Evolutionary conservation across 2,113 vertebrate genomes (phyloP), one percentile per base, ranked within the genome.

Genomic region (Stigmatopora argus): DNA sequence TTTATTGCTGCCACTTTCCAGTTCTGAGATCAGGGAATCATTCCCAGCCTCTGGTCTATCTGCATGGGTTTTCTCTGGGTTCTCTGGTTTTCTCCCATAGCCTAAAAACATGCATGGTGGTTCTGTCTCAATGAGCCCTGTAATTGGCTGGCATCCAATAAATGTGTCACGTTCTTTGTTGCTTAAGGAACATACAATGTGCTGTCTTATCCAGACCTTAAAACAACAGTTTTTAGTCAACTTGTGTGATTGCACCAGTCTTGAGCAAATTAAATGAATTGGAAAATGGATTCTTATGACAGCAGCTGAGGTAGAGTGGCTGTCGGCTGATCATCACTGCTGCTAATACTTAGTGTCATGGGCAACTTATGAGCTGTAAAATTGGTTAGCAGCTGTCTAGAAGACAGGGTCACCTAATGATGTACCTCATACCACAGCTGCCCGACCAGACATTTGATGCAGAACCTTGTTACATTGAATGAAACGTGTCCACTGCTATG

Each of bases 261-360:
- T 77, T 72, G 84, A 78, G 38, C 31, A 72, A 56, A 69, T 73
- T 77, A 68, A 79, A 80, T 74, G 71, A 70, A 77, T 82, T 7
- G 57, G 75, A 85, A 74, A 81, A 67, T 53, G 81, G 73, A 67
- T 67, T 83, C 74, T 66, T 84, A 79, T 80, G 76, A 83, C 67
- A 48, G 72, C 35, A 9, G 48, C 5, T 9, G 72, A 8, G 48
- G 2, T 8, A 74, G 34, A 4, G 73, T 9, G 31, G 58, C 11
- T 35, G 68, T 35, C 52, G 69, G 65, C 72, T 18, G 38, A 38
- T 65, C 62, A 41, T 78, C 79, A 26, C 77, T 77, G 85, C 84
- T 85, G 80, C 73, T 88, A 83, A 82, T 90, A 82, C 85, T 90
- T 88, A 88, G 73, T 83, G 83, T 89, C 78, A 83, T 65, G 13